Evolutionary conservation across 2,888 invertebrate species (phyloP), one percentile per base, ranked within the genome.

Genomic region (Catocala fraxini): DNA sequence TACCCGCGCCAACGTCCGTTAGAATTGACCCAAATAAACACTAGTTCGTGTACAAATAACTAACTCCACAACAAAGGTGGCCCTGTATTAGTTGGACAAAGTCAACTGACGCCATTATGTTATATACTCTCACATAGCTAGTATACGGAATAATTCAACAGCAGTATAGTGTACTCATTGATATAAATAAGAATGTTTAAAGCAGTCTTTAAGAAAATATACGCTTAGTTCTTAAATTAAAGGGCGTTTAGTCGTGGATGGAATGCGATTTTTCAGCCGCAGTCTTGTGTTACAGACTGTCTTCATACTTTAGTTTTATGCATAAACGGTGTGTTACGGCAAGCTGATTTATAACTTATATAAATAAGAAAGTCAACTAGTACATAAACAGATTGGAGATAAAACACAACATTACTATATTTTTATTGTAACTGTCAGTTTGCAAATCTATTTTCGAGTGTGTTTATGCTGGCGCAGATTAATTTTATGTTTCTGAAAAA

Each of bases 21-120:
- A 68, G 77, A 76, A 80, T 74, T 83, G 83, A 84, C 85, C 87
- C 82, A 84, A 84, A 85, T 84, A 84, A 83, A 84, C 77, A 83
- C 63, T 51, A 72, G 76, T 65, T 71, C 47, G 65, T 51, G 56
- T 73, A 69, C 79, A 70, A 73, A 71, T 79, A 73, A 75, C 73
- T 66, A 59, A 65, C 68, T 70, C 56, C 42, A 65, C 49, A 52
- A 73, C 69, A 70, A 68, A 72, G 66, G 69, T 65, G 52, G 33
- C 34, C 56, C 48, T 65, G 53, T 68, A 65, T 60, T 72, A 61
- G 58, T 57, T 56, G 49, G 60, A 65, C 65, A 60, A 65, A 66
- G 60, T 67, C 33, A 59, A 59, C 54, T 42, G 56, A 33, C n/a
- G 48, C 51, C 42, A 59, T 65, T 65, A 58, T 55, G 12, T 62